Conservation (phyloP, 2,113 vertebrate genomes). For the Ammodytes marinus region DNA sequence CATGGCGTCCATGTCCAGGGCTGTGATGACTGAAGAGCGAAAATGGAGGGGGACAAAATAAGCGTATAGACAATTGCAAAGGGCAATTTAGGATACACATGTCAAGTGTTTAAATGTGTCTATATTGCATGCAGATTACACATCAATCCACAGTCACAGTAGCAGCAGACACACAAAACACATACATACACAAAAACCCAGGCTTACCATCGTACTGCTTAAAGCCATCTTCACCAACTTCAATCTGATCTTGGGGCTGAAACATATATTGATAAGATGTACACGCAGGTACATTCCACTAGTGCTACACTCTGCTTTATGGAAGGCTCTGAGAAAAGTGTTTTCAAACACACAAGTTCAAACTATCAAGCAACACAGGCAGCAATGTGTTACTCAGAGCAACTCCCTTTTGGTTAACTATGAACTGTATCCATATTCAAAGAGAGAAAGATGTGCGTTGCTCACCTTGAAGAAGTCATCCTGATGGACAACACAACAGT, state of each 20-base stretch:
- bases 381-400: conserved; percentile 23
- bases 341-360: conserved; percentile 17
- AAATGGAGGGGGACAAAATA: conserved; percentile 2
- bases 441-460: not conserved
- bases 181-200: conserved; percentile 60
- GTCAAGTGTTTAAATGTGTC: not conserved
- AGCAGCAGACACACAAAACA: conserved; percentile 40
- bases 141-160: conserved; percentile 33
- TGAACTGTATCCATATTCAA: conserved; percentile 2
- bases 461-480: conserved; percentile 97
- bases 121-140: conserved; percentile 68
- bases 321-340: conserved; percentile 47
- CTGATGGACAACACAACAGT: conserved; percentile 96
- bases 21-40: conserved; percentile 86
- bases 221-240: conserved; percentile 95
- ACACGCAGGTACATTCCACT: conserved; percentile 83
- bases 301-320: conserved; percentile 65
- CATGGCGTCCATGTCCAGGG: conserved; percentile 97
- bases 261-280: conserved; percentile 88
- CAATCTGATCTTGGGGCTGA: conserved; percentile 98
- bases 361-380: conserved; percentile 35
- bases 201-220: conserved; percentile 99
- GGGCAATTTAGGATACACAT: conserved; percentile 27
- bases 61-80: conserved; percentile 33
- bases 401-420: conserved; percentile 1